Evolutionary conservation across 2,797 vertebrate species (phyloP).

Genomic region (Harpagifer antarcticus): DNA sequence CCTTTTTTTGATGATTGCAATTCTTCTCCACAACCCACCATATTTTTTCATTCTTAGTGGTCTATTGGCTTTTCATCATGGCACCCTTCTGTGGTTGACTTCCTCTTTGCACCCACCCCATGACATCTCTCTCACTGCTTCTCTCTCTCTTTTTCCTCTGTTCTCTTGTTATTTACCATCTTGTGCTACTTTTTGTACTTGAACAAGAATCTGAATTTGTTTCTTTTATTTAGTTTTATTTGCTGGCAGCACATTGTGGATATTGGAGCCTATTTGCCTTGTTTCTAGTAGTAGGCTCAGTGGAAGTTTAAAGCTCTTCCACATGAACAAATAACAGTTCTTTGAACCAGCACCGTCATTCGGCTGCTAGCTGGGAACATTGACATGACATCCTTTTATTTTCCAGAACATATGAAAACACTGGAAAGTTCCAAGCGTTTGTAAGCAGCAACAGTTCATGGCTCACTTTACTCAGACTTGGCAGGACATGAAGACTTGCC

Average conservation of each 20-base stretch:
- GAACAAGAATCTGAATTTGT: not conserved
- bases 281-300: slow-evolving; percentile 10
- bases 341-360: slow-evolving; percentile 33
- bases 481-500: slow-evolving; percentile 57
- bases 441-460: slow-evolving; percentile 47
- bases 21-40: not conserved
- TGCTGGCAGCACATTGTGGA: not conserved
- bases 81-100: slow-evolving; percentile 15
- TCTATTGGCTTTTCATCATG: slow-evolving; percentile 12
- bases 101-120: slow-evolving; percentile 31
- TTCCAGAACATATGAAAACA: slow-evolving; percentile 69
- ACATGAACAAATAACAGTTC: slow-evolving; percentile 16
- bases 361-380: slow-evolving; percentile 36
- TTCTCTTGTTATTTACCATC: not conserved
- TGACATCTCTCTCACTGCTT: slow-evolving; percentile 6
- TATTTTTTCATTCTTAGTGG: not conserved
- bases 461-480: slow-evolving; percentile 55
- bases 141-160: slow-evolving; percentile 10
- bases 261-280: slow-evolving; percentile 1
- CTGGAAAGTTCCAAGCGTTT: slow-evolving; percentile 69
- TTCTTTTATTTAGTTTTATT: not conserved
- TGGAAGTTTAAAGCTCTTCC: slow-evolving; percentile 3
- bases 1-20: not conserved
- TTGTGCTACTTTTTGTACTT: not conserved
- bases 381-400: slow-evolving; percentile 65